These are phyloP conservation scores for Xenopus tropicalis DNA, from an alignment of 2,113 vertebrate species.

Conservation along the genomic window DNA sequence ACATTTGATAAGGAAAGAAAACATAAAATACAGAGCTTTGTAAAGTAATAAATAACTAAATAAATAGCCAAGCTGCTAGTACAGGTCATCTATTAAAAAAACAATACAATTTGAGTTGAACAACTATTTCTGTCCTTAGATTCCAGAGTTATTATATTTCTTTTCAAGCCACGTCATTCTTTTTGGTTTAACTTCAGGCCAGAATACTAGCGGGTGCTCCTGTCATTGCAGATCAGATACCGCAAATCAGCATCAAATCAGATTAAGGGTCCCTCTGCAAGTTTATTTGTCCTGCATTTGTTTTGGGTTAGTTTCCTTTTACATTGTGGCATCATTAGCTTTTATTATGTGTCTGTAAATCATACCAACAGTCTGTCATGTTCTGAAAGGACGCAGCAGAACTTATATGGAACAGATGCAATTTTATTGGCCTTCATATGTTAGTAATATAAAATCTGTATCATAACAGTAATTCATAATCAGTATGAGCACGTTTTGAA, in stretches of 20 bases:
- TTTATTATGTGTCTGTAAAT: slow-evolving; percentile 6
- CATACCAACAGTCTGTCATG: background rate
- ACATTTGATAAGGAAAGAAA: too few species aligned
- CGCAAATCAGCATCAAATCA: slow-evolving; percentile 1
- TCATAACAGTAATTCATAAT: background rate
- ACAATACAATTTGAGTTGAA: too few species aligned
- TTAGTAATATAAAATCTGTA: background rate
- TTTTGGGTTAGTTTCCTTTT: background rate
- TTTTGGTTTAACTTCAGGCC: too few species aligned
- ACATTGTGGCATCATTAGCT: background rate
- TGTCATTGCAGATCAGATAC: background rate
- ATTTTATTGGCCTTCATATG: background rate
- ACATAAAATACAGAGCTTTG: too few species aligned
- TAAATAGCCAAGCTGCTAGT: too few species aligned
- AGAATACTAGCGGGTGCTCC: too few species aligned
- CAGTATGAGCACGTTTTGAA: background rate
- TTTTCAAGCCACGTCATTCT: too few species aligned
- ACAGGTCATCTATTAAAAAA: too few species aligned
- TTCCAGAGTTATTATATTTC: too few species aligned
- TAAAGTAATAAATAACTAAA: too few species aligned
- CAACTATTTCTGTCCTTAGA: too few species aligned
- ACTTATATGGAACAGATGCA: slow-evolving; percentile 16
- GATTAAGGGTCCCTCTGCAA: slow-evolving; percentile 1
- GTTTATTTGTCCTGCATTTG: background rate
- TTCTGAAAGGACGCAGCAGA: background rate